Conservation (phyloP, 2,113 vertebrate genomes). For the Dolichotis patagonum region DNA sequence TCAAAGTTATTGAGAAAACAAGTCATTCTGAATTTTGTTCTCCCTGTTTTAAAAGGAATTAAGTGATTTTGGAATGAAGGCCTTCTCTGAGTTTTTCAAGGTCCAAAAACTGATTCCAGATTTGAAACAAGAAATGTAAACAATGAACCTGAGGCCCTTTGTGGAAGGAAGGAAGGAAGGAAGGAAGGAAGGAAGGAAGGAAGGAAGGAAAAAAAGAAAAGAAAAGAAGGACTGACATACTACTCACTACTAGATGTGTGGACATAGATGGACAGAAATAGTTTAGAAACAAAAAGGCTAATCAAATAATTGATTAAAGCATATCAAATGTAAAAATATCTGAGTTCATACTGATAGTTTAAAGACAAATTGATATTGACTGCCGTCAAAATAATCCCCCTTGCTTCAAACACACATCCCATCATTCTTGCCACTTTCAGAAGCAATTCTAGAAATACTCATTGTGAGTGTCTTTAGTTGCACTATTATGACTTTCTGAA, state of each 20-base stretch:
- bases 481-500: neutral
- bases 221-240: neutral
- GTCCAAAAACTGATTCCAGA: neutral
- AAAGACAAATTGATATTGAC: neutral
- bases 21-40: neutral
- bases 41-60: neutral
- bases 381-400: neutral
- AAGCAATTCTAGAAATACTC: neutral
- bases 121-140: constrained; percentile 20
- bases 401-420: neutral
- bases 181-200: neutral
- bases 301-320: neutral
- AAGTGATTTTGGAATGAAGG: neutral
- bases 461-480: neutral
- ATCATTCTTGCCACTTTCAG: neutral
- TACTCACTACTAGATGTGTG: neutral
- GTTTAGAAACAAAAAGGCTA: neutral
- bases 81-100: neutral
- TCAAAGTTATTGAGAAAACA: neutral
- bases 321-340: neutral
- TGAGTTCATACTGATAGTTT: neutral
- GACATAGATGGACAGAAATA: neutral
- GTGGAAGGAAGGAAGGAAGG: neutral
- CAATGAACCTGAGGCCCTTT: neutral
- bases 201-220: neutral